A percentile compares a stretch with the other conserved stretches of the same genome.
Conservation (phyloP, 2,888 invertebrate species). For the Nowickia ferox region DNA sequence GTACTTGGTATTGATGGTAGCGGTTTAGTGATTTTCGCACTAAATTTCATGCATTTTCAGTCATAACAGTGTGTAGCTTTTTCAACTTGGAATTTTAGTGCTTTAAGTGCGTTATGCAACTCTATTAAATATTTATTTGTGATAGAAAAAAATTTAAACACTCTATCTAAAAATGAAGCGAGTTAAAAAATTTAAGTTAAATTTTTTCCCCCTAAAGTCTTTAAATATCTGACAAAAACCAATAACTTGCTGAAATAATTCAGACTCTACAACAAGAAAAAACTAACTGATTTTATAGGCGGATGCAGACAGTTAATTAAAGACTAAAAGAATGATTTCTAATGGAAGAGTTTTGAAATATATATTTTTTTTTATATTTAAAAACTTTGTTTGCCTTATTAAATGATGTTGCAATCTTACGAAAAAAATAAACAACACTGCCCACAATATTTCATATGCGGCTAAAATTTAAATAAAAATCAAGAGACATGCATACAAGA, state of each 20-base stretch:
- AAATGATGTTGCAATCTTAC: conserved; percentile 4
- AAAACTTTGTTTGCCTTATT: conserved; percentile 21
- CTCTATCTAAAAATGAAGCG: too few relatives aligned
- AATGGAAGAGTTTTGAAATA: conserved; percentile 17
- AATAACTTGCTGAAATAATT: conserved; percentile 48
- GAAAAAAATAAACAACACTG: conserved; percentile 13
- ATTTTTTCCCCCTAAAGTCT: conserved; percentile 27
- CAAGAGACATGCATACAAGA: conserved; percentile 39
- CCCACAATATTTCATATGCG: conserved; percentile 10
- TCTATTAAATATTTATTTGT: too few relatives aligned
- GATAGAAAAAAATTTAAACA: too few relatives aligned
- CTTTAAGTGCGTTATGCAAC: too few relatives aligned
- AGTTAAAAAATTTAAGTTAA: conserved; percentile 42
- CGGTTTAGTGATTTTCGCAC: too few relatives aligned
- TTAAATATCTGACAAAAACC: conserved; percentile 24
- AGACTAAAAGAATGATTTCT: not conserved
- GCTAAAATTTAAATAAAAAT: conserved; percentile 67
- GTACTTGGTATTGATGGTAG: too few relatives aligned
- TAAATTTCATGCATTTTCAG: too few relatives aligned
- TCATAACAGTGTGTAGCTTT: too few relatives aligned
- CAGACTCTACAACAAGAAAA: conserved; percentile 15
- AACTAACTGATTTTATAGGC: too few relatives aligned
- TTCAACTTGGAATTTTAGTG: too few relatives aligned
- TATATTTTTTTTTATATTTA: conserved; percentile 11
- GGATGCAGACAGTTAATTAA: too few relatives aligned